Base-by-base conservation (phyloP, 2,797 vertebrate genomes). In the Muscicapa comitata region DNA sequence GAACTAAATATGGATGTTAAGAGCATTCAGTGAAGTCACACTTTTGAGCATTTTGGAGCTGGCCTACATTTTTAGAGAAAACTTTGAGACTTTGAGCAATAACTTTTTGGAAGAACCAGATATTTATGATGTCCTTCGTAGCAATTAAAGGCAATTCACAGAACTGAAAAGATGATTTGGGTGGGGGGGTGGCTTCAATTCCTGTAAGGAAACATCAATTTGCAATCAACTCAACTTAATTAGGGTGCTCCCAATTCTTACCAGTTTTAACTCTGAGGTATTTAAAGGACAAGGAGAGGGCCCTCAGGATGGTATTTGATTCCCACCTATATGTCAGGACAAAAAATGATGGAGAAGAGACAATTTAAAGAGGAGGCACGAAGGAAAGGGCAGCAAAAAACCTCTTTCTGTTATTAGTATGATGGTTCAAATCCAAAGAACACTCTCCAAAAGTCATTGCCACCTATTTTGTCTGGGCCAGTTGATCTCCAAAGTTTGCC, bases 1-100 rank as follows among this genome's bases (percentile, higher is more conserved):
- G 93, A 96, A 88, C 90, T 95, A 97, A 96, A 95, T 94, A 75
- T 88, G 93, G 94, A 68, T 79, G 73, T 73, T 91, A 95, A 96
- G 93, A 92, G 79, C 65, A 31, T 95, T 67, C 75, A 67, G 0
- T 83, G 82, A 84, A 94, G 90, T 77, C 90, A 83, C 72, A 93
- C 28, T 90, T 91, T 4, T 47, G 88, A 93, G 40, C 51, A n/a
- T 80, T 93, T 86, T 93, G 76, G 91, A 94, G 66, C 57, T 96
- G 93, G 82, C 76, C 93, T 94, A 93, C 59, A 93, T 96, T 93
- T 93, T 57, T 28, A 28, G 86, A 68, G 62, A 74, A 67, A 90
- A 92, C 43, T 91, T 87, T 19, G 59, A 89, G 71, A 47, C 72
- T 62, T 23, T 20, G 37, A 92, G 76, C 40, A 79, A 51, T n/a